Conservation (phyloP, 2,888 invertebrate species). For the Dione vanillae region DNA sequence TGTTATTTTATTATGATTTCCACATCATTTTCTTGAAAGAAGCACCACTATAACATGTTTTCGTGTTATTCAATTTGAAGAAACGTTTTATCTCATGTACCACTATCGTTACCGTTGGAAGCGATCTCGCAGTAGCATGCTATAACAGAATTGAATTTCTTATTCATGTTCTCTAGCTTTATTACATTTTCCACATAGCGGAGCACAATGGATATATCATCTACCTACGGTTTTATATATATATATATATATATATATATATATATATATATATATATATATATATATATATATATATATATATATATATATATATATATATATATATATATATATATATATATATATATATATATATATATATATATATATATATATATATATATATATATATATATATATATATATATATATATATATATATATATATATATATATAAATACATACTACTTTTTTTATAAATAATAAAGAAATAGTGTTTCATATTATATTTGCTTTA, state of each 20-base stretch:
- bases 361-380: too few species aligned
- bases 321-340: too few species aligned
- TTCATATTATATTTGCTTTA: conserved; percentile 25
- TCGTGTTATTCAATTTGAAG: conserved; percentile 22
- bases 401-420: too few species aligned
- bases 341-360: too few species aligned
- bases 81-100: conserved; percentile 38
- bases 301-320: too few species aligned
- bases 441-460: too few species aligned
- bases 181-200: conserved; percentile 49
- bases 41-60: conserved; percentile 11
- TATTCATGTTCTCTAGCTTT: conserved; percentile 56
- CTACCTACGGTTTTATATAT: conserved; percentile 41
- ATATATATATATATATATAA: too few species aligned
- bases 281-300: too few species aligned
- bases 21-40: neutral
- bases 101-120: conserved; percentile 44
- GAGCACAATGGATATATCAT: conserved; percentile 40
- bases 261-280: conserved; percentile 15
- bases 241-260: neutral
- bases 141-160: conserved; percentile 59
- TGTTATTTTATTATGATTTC: neutral
- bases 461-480: conserved; percentile 15
- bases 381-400: too few species aligned
- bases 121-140: conserved; percentile 46